Evolutionary conservation across 2,888 invertebrate genomes (phyloP), one percentile per base, ranked within the genome.

Genomic region (Tenthredo notha): DNA sequence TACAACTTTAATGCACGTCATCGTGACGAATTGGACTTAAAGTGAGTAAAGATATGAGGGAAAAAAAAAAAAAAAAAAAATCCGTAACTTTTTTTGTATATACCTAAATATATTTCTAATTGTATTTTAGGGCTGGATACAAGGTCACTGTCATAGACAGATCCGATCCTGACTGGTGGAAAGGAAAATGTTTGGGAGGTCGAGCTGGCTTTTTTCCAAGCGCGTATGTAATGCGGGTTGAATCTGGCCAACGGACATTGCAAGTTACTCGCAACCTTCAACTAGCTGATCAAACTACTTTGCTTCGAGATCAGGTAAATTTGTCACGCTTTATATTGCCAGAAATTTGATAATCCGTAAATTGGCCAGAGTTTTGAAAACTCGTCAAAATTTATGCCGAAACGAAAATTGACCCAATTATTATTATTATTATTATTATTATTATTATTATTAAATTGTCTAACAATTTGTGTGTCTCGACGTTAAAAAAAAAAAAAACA

Each of bases 161-260:
- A 74, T 96, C 98, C 0, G 98, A 99, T 94, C 97, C 97, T 15
- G 98, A 98, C 92, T 99, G 98, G 99, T 99, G 98, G 98, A 98
- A 98, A 94, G 99, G 98, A 75, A 98, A 98, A 93, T 98, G 98
- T 91, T 95, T 98, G 86, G 95, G 96, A 1, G 98, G 98, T 43
- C 96, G 97, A 90, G 95, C 97, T 80, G 99, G 99, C 15, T 98
- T 97, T 94, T 98, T 99, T 92, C 99, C 99, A 5, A 98, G 98
- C 40, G 98, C 98, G 91, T 99, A 99, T 92, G 98, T 98, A 89
- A 97, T 98, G 86, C 97, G 97, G 90, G 94, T 99, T 85, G 97
- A 98, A 91, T 97, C 98, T 65, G 98, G 98, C 7, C 98, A 99
- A 92, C 96, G 97, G 90, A 98, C 98, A 0, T 94, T 98, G 85